Conservation (phyloP, 1,140 invertebrate species). For the Lamellibrachia luymesi region DNA sequence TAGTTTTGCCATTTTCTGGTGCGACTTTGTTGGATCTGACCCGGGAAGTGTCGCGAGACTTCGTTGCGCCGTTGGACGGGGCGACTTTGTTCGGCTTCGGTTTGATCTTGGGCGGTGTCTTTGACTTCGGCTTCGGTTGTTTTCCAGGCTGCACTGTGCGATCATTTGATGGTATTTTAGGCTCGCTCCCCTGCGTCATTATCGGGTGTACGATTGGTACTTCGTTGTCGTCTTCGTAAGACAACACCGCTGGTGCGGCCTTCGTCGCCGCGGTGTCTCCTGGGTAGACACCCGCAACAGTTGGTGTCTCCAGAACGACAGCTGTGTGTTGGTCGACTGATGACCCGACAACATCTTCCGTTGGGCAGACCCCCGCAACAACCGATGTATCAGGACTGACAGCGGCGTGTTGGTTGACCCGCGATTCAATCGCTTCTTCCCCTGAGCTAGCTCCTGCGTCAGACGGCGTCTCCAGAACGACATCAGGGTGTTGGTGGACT, state of each 20-base stretch:
- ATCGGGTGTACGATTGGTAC: not conserved
- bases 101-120: not conserved
- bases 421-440: not conserved
- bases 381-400: not conserved
- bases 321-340: not conserved
- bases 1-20: not conserved
- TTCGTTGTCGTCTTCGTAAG: not conserved
- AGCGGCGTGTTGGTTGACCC: no score
- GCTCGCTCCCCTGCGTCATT: not conserved
- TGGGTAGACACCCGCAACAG: not conserved
- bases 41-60: not conserved
- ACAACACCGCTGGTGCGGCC: not conserved
- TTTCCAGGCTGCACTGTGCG: not conserved
- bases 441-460: no score
- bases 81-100: not conserved
- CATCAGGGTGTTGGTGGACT: not conserved
- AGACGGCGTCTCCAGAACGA: not conserved
- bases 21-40: not conserved
- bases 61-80: not conserved
- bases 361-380: not conserved
- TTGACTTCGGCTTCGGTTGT: not conserved
- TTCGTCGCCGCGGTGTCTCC: not conserved
- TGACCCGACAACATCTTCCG: not conserved
- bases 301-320: not conserved
- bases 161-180: not conserved